These are phyloP conservation scores for Danio tinwini DNA, from an alignment of 2,797 vertebrate species.

Conservation along the genomic window DNA sequence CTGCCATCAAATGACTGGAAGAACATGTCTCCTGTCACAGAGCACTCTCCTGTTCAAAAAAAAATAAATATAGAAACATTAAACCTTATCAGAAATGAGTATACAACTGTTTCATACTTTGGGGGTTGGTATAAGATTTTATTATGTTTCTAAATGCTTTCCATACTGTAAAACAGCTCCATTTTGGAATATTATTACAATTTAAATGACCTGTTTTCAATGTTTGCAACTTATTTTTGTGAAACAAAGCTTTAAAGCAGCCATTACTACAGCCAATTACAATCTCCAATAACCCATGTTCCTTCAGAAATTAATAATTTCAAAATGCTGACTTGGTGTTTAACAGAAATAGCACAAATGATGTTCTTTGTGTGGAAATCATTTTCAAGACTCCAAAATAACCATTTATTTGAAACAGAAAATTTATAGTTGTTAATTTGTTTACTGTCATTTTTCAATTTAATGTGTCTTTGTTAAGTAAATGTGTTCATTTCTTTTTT, in stretches of 20 bases:
- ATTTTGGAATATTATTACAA: too few relatives aligned
- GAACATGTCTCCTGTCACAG: conserved; percentile 91
- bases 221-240: too few relatives aligned
- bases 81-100: too few relatives aligned
- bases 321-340: neutral
- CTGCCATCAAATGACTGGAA: conserved; percentile 93
- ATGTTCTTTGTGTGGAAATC: too few relatives aligned
- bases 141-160: neutral
- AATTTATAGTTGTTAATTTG: too few relatives aligned
- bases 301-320: neutral
- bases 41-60: conserved; percentile 86
- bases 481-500: neutral
- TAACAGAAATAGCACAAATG: too few relatives aligned
- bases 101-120: neutral
- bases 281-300: neutral
- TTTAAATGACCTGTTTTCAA: too few relatives aligned
- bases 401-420: too few relatives aligned
- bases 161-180: too few relatives aligned
- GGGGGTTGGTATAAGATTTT: neutral
- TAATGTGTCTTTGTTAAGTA: neutral
- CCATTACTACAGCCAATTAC: neutral
- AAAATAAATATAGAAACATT: neutral
- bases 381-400: too few relatives aligned
- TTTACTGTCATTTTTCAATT: neutral
- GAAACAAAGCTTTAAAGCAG: neutral